phyloP scores from a whole-genome alignment of 2,113 vertebrate genomes.

The Engystomops pustulosus region DNA sequence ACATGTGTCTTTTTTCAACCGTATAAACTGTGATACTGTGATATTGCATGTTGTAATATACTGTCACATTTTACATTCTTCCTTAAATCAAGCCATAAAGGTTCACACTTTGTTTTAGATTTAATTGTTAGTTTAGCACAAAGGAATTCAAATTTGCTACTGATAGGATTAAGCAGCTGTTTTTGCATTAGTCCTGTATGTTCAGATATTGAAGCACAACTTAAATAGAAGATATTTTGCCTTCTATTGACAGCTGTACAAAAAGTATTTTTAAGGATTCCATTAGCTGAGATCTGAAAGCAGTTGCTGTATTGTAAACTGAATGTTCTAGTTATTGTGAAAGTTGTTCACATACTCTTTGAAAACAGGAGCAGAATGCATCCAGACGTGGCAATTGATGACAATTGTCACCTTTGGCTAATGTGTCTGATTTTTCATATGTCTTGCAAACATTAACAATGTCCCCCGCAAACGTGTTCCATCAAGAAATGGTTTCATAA shows the following conservation, averaged over 20 bases:
- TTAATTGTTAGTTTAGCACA: neutral
- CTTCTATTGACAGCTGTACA: constrained; percentile 21
- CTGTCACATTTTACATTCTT: neutral
- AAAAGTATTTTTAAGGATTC: constrained; percentile 45
- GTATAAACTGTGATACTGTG: neutral
- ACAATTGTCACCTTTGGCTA: constrained; percentile 52
- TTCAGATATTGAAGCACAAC: neutral
- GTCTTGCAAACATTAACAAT: constrained; percentile 35
- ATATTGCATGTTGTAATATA: neutral
- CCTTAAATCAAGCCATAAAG: neutral
- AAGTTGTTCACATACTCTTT: constrained; percentile 48
- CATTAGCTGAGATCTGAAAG: constrained; percentile 51
- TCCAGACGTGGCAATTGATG: constrained; percentile 49
- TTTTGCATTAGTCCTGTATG: neutral
- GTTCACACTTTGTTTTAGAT: neutral
- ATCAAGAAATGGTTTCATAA: constrained; percentile 31
- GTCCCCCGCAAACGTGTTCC: constrained; percentile 25
- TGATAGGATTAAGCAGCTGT: neutral
- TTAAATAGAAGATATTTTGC: constrained; percentile 4
- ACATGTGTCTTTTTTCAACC: too few relatives aligned
- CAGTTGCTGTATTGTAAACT: constrained; percentile 27
- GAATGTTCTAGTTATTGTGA: constrained; percentile 24
- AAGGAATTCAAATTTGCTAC: neutral
- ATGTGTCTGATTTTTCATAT: constrained; percentile 54
- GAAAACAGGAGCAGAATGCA: constrained; percentile 32